A percentile compares a stretch with the other conserved stretches of the same genome.
Conservation (phyloP, 2,113 vertebrate species). For the Gambusia affinis region DNA sequence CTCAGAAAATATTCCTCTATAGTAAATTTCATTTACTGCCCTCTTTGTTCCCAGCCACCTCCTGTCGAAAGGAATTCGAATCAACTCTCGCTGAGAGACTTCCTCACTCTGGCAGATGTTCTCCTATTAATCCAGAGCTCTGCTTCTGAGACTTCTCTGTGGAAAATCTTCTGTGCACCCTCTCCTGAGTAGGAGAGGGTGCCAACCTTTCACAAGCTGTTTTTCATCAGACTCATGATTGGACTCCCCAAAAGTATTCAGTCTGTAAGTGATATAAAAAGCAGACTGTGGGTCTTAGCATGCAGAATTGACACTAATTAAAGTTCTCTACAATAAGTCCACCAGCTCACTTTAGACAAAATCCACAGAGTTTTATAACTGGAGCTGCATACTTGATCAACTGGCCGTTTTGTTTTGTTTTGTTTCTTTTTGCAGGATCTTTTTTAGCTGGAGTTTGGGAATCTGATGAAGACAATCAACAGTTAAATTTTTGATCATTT, state of each 20-base stretch:
- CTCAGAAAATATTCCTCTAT: not conserved
- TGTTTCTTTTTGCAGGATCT: too few relatives aligned
- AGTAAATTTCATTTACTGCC: not conserved
- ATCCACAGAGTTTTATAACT: not conserved
- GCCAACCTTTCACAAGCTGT: slow-evolving; percentile 9
- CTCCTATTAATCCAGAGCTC: slow-evolving; percentile 3
- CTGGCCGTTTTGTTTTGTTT: too few relatives aligned
- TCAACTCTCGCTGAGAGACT: not conserved
- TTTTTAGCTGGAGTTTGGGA: too few relatives aligned
- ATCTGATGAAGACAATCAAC: too few relatives aligned
- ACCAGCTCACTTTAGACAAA: not conserved
- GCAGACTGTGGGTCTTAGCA: not conserved
- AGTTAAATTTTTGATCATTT: too few relatives aligned
- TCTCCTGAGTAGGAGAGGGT: not conserved
- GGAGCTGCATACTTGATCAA: too few relatives aligned
- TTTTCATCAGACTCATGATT: not conserved
- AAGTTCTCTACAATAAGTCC: not conserved
- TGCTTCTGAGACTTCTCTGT: slow-evolving; percentile 1
- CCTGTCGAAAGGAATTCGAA: not conserved
- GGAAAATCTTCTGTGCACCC: slow-evolving; percentile 9
- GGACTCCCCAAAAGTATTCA: not conserved
- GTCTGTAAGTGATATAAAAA: not conserved
- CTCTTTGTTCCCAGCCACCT: not conserved
- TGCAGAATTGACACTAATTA: not conserved
- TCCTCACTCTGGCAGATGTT: slow-evolving; percentile 8